A percentile compares a stretch with the other conserved stretches of the same genome.
These are phyloP conservation scores for Loris lydekkerianus DNA, from an alignment of 2,797 vertebrate genomes.

Conservation along the genomic window DNA sequence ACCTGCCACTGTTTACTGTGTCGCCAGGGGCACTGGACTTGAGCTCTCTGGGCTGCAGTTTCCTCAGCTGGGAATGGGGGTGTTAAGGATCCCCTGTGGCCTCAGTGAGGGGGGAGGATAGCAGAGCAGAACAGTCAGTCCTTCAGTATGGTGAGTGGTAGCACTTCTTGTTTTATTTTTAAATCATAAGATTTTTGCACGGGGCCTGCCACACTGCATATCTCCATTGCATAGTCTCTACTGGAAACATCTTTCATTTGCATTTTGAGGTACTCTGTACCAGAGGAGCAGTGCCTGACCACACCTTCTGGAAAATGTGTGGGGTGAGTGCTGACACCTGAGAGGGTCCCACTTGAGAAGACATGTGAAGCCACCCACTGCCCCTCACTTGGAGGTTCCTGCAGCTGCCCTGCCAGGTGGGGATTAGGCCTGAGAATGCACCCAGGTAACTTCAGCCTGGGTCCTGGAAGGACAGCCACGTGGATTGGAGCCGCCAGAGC, in stretches of 20 bases:
- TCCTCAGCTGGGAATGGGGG: background rate
- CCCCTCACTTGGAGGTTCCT: background rate
- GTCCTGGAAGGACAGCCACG: background rate
- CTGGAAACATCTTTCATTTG: background rate
- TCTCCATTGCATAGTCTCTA: background rate
- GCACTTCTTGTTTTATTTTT: background rate
- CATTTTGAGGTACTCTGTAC: background rate
- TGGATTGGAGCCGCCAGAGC: background rate
- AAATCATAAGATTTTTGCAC: background rate
- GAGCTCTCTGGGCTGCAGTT: background rate
- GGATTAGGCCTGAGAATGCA: background rate
- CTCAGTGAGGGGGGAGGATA: background rate
- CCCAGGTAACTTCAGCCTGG: background rate
- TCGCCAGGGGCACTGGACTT: background rate
- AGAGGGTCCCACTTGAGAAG: background rate
- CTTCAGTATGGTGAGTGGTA: background rate
- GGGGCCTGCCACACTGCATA: background rate
- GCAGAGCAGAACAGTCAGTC: background rate
- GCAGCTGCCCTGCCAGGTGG: background rate
- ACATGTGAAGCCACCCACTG: background rate
- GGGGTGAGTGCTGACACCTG: accelerated
- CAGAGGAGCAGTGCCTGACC: background rate
- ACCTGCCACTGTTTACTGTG: background rate
- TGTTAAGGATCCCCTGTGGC: background rate
- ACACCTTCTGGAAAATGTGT: background rate